Conservation (phyloP, 2,113 vertebrate species). For the Pseudorhombus dupliciocellatus region DNA sequence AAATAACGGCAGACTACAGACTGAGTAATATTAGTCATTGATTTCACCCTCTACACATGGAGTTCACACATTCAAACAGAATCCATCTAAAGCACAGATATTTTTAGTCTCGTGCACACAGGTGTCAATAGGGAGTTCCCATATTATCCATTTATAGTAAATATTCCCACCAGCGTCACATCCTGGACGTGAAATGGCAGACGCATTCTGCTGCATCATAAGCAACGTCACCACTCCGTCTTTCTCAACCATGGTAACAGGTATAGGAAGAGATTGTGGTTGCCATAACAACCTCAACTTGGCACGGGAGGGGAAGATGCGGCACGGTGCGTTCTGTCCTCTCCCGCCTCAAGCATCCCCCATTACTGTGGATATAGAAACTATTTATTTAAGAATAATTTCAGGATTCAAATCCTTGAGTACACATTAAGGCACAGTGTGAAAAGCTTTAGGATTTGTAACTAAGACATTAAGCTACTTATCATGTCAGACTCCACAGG, state of each 20-base stretch:
- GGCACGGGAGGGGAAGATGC: constrained; percentile 65
- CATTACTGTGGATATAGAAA: not conserved
- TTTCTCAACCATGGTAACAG: constrained; percentile 80
- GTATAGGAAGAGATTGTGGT: constrained; percentile 70
- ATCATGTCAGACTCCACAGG: constrained; percentile 30
- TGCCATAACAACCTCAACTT: constrained; percentile 80
- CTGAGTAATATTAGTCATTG: not conserved
- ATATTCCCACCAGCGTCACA: constrained; percentile 47
- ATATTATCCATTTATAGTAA: constrained; percentile 34
- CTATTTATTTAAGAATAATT: constrained; percentile 17
- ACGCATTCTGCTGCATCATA: constrained; percentile 56
- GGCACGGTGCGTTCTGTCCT: constrained; percentile 53
- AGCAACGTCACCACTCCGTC: constrained; percentile 66
- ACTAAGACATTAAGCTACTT: constrained; percentile 69
- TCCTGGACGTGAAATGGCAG: constrained; percentile 64
- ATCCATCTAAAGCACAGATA: not conserved
- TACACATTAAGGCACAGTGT: constrained; percentile 17
- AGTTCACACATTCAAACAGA: not conserved
- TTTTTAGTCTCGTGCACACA: not conserved
- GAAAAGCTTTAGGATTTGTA: constrained; percentile 54
- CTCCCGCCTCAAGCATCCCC: constrained; percentile 26
- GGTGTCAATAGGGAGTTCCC: constrained; percentile 14
- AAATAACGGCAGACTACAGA: not conserved
- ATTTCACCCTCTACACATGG: not conserved
- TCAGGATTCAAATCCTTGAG: constrained; percentile 30